A percentile compares a stretch with the other conserved stretches of the same genome.
Evolutionary conservation across 2,888 invertebrate species (phyloP).

Genomic region (Diarsia mendica): DNA sequence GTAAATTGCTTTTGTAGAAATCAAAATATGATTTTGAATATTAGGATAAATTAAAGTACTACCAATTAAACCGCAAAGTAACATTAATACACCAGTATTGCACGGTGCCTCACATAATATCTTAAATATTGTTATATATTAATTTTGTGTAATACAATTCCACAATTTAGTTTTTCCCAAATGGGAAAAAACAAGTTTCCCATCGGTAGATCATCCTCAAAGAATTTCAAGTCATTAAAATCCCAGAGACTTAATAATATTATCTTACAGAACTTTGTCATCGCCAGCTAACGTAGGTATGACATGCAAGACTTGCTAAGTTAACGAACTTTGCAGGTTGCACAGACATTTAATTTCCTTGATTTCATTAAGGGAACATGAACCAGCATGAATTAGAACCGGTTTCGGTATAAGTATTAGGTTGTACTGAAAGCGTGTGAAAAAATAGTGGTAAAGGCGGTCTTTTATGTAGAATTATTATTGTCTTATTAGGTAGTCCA

Average conservation of each 20-base stretch:
- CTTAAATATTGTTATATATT: no score
- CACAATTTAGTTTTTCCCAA: no score
- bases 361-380: conserved; percentile 78
- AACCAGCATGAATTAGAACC: conserved; percentile 67
- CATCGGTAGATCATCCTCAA: background rate
- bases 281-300: conserved; percentile 33
- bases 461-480: background rate
- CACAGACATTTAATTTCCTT: conserved; percentile 78
- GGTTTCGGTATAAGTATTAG: conserved; percentile 57
- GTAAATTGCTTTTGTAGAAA: no score
- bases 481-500: no score
- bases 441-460: background rate
- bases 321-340: conserved; percentile 63
- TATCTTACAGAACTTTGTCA: conserved; percentile 40
- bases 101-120: no score
- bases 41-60: no score
- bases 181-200: no score
- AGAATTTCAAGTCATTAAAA: background rate
- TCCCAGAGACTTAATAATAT: conserved; percentile 1
- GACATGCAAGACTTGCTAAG: conserved; percentile 55
- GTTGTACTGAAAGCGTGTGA: conserved; percentile 42
- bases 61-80: no score
- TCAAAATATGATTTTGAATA: no score
- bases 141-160: no score
- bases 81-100: no score